Base-by-base conservation (phyloP, 2,888 invertebrate species). In the Microctonus brassicae region DNA sequence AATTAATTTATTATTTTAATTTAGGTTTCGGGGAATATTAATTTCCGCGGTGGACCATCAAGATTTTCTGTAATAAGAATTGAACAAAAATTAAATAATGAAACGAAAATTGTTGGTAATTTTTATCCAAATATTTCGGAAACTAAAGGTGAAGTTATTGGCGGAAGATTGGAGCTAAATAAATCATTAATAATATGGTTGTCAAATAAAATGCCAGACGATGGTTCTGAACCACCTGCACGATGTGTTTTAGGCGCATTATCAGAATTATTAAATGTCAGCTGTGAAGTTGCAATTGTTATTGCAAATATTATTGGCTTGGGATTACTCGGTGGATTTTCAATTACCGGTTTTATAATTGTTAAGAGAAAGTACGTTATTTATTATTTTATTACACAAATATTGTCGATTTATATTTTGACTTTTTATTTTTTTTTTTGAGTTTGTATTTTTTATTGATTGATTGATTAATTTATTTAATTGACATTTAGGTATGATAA, bases 211-310 rank as follows among this genome's bases (percentile, higher is more conserved):
- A 86, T 83, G 70, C 96, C 96, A 0, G 91, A 90, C 73, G 95
- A 95, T 84, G 95, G 95, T 33, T 89, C 90, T 6, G 82, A 88
- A 78, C 89, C 89, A 24, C 89, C 89, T 11, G 89, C 90, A 34
- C 89, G 88, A 42, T 97, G 97, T 85, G 89, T 91, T 10, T 88
- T 96, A 73, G 90, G 93, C 55, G 88, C 90, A 1, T 88, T 97
- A 47, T 93, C 95, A 0, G 90, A 90, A 58, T 83, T 91, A 7
- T 88, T 97, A 34, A 89, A 90, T 76, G 91, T 93, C 0, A 91
- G 91, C 70, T 97, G 97, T 87, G 93, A 94, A 80, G 90, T 91
- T 36, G 94, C 95, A 0, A 90, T 93, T 69, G 90, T 93, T 7
- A 89, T 93, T 26, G 90, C 91, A 9, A 92, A 93, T 77, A 86